phyloP scores from a whole-genome alignment of 2,797 vertebrate species.

The Pipistrellus pipistrellus region DNA sequence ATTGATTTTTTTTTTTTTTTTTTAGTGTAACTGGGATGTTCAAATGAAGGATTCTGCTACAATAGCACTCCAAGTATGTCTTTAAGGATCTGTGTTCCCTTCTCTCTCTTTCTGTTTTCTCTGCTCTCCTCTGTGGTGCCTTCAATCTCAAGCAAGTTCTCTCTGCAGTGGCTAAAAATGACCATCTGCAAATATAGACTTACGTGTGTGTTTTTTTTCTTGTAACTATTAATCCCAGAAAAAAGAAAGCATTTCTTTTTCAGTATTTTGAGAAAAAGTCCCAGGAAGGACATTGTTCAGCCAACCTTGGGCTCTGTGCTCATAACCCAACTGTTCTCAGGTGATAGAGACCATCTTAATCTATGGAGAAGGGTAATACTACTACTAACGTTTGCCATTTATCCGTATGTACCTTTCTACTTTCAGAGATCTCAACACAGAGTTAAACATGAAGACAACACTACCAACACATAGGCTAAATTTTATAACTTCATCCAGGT shows the following conservation, averaged over 20 bases:
- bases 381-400: not conserved
- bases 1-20: constrained; percentile 66
- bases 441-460: not conserved
- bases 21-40: constrained; percentile 38
- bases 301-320: not conserved
- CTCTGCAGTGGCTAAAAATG: not conserved
- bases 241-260: not conserved
- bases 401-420: not conserved
- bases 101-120: not conserved
- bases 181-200: not conserved
- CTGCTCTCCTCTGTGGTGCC: not conserved
- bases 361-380: not conserved
- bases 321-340: not conserved
- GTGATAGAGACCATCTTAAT: not conserved
- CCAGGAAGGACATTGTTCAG: not conserved
- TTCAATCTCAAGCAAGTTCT: not conserved
- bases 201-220: not conserved
- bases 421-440: not conserved
- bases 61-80: not conserved
- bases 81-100: not conserved
- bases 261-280: not conserved
- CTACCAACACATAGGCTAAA: not conserved
- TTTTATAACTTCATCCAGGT: not conserved
- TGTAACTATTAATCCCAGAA: not conserved
- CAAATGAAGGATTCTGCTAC: constrained; percentile 33